phyloP scores from a whole-genome alignment of 2,888 invertebrate species.

The Megastigmus dorsalis region DNA sequence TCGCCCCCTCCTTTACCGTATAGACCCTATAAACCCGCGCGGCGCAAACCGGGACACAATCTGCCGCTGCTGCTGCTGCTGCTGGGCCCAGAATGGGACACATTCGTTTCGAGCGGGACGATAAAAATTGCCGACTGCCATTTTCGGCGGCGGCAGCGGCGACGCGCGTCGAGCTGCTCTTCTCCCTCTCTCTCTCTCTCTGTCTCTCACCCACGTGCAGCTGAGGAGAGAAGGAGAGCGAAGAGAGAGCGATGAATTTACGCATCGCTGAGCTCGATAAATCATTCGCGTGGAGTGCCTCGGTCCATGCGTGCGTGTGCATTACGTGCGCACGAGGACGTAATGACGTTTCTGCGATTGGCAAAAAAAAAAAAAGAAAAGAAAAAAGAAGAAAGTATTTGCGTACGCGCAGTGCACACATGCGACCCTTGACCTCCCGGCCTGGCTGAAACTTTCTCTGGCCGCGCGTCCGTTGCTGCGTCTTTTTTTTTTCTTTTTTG shows the following conservation, averaged over 20 bases:
- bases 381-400: too few species aligned
- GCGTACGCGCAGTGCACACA: neutral
- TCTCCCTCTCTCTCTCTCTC: neutral
- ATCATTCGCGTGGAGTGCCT: conserved; percentile 15
- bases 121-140: conserved; percentile 33
- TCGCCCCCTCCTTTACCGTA: neutral
- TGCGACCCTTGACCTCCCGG: conserved; percentile 4
- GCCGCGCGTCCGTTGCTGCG: too few species aligned
- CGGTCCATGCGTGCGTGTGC: too few species aligned
- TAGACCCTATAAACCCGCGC: neutral
- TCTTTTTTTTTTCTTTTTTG: neutral
- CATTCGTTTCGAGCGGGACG: conserved; percentile 3
- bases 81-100: neutral
- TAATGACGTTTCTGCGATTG: conserved; percentile 33
- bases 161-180: too few species aligned
- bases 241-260: conserved; percentile 6
- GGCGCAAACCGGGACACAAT: neutral
- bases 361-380: too few species aligned
- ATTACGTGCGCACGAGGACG: neutral
- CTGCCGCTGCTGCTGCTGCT: too few species aligned
- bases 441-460: neutral
- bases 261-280: conserved; percentile 18
- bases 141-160: conserved; percentile 3
- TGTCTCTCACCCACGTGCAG: conserved; percentile 10
- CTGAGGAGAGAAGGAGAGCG: neutral